Conservation (phyloP, 2,113 vertebrate species). For the Solea solea region DNA sequence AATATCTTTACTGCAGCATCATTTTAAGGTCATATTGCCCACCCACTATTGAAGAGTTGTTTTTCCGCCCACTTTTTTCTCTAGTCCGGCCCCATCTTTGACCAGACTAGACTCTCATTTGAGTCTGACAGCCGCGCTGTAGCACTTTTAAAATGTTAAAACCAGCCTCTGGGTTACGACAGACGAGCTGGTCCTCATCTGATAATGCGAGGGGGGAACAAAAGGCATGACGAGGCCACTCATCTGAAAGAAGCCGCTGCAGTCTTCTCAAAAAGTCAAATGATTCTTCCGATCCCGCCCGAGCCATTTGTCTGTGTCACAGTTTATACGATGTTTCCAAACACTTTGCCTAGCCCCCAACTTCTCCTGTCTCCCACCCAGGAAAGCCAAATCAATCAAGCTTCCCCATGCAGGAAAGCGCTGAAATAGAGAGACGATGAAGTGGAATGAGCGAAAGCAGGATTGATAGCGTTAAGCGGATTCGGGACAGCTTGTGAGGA, state of each 20-base stretch:
- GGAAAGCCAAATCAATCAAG: constrained; percentile 79
- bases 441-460: constrained; percentile 77
- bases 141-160: neutral
- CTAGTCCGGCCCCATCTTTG: too few relatives aligned
- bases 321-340: constrained; percentile 73
- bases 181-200: constrained; percentile 7
- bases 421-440: constrained; percentile 82
- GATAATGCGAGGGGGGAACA: constrained; percentile 11
- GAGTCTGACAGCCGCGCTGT: too few relatives aligned
- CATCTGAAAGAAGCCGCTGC: constrained; percentile 47
- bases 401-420: constrained; percentile 77
- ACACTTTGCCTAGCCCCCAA: constrained; percentile 74
- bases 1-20: too few relatives aligned
- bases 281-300: constrained; percentile 56
- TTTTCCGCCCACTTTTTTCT: too few relatives aligned
- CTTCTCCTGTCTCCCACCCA: constrained; percentile 73
- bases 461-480: constrained; percentile 75
- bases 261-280: constrained; percentile 69
- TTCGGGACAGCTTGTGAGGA: constrained; percentile 65
- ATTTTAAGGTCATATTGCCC: too few relatives aligned
- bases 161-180: neutral
- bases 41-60: too few relatives aligned
- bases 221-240: constrained; percentile 48
- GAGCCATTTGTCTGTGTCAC: constrained; percentile 79
- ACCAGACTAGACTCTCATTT: too few relatives aligned